Evolutionary conservation across 2,888 invertebrate genomes (phyloP), one percentile per base, ranked within the genome.

Genomic region (Osmoderma eremita): DNA sequence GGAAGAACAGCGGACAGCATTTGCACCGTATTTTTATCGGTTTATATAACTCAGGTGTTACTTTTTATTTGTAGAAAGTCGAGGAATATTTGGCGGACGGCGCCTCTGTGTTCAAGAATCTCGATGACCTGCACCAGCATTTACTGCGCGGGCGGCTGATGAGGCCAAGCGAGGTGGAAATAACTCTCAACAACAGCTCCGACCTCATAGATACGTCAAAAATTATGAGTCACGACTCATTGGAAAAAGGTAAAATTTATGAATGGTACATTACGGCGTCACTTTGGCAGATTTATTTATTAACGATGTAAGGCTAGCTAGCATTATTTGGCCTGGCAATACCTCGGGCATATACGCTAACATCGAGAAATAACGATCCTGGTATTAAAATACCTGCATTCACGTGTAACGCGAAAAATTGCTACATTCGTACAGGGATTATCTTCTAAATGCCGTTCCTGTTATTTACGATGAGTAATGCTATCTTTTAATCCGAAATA

Each of bases 31-130:
- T n/a, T n/a, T n/a, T n/a, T n/a, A n/a, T n/a, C n/a, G n/a, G n/a
- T n/a, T n/a, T n/a, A n/a, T n/a, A 53, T 51, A 53, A 53, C 53
- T 36, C 1, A 17, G 3, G 5, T 10, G 20, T 18, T 18, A 18
- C 20, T 18, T 54, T 54, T 62, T 65, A 15, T 67, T 70, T 71
- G 10, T 78, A 91, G 91, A 86, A 86, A 79, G 86, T 90, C 64
- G 91, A 92, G 76, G 88, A 88, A 74, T 91, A 90, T 76, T 83
- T 86, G 72, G 85, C 84, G 69, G 88, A 88, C 73, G 87, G 88
- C 63, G 84, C 85, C 61, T 82, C 85, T 45, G 86, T 87, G 0
- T 79, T 88, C 24, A 81, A 83, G 39, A 87, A 88, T 77, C 84
- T 92, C 79, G 87, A 89, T 68, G 85, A 87, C 73, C 83, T 91